Percentiles rank a stretch among this genome's conserved stretches.
Evolutionary conservation across 2,888 invertebrate species (phyloP).

Genomic region (Lingula anatina): DNA sequence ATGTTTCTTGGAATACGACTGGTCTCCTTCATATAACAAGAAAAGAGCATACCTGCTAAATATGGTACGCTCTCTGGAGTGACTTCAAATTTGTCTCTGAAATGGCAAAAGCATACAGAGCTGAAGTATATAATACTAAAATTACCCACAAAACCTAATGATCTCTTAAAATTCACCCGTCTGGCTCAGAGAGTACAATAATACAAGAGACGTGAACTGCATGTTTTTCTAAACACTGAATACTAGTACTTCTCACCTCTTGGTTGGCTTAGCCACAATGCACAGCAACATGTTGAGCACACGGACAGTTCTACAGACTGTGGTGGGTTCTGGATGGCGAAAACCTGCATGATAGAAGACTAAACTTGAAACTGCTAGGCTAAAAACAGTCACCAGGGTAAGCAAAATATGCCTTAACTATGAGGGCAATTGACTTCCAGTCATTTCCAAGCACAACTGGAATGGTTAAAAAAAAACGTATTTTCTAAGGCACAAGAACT

Average conservation of each 20-base stretch:
- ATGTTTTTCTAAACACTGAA: too few relatives aligned
- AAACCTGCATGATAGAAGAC: conserved; percentile 56
- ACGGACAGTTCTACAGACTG: conserved; percentile 84
- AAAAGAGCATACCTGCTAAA: conserved; percentile 64
- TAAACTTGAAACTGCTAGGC: neutral
- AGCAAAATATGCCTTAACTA: too few relatives aligned
- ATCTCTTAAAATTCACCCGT: too few relatives aligned
- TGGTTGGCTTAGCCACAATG: conserved; percentile 78
- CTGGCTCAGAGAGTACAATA: too few relatives aligned
- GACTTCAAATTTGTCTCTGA: conserved; percentile 86
- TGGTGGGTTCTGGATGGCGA: conserved; percentile 86
- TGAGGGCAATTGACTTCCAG: too few relatives aligned
- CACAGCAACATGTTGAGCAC: conserved; percentile 83
- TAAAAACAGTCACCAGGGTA: conserved; percentile 4
- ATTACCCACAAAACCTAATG: too few relatives aligned
- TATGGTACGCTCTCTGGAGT: conserved; percentile 89
- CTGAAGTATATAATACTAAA: too few relatives aligned
- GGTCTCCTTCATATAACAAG: neutral
- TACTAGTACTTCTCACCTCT: conserved; percentile 51
- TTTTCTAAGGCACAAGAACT: too few relatives aligned
- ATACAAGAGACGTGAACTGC: too few relatives aligned
- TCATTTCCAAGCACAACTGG: too few relatives aligned
- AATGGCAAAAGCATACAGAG: conserved; percentile 11
- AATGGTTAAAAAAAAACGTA: too few relatives aligned
- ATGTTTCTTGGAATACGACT: neutral